Base-by-base conservation (phyloP, 2,888 invertebrate species). In the Mantis religiosa region DNA sequence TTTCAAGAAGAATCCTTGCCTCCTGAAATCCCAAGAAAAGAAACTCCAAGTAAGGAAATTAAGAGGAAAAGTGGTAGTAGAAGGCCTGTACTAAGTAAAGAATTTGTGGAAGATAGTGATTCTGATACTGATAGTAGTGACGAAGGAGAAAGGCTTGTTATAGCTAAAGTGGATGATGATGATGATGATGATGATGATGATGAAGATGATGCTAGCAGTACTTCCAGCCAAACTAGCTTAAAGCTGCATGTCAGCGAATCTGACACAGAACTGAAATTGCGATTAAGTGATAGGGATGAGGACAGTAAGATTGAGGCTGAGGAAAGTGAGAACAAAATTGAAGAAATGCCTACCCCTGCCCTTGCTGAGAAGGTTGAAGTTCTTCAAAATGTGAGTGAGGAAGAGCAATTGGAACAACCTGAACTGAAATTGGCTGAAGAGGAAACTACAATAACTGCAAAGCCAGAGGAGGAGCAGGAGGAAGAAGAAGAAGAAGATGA, bases 81-180 rank as follows among this genome's bases (percentile, higher is more conserved):
- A 20, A 93, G 92, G 82, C 92, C 92, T n/a, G 91, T 93, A 6
- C 91, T 94, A 20, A 87, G 87, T 41, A 87, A 87, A 82, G 87
- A 87, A 27, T 94, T 93, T 89, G 92, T 94, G 47, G 95, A 95
- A 84, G 95, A 95, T 15, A 95, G 95, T 83, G 95, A 95, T 12
- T 94, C 95, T 1, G 95, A 95, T 89, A 89, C 90, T 4, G 91
- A 91, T 54, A 95, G 95, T 91, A 95, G 95, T 87, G 96, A 96
- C 92, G 95, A 95, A 0, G 96, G 95, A 84, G 91, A 95, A 89
- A 93, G 95, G 14, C 92, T 96, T 30, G 94, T 96, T 0, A 96
- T 96, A 86, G 95, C 94, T 87, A 92, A 91, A 93, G 91, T 91
- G 2, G 93, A 93, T 90, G 93, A 93, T 89, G 89, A 30, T 30